A percentile compares a stretch with the other conserved stretches of the same genome.
phyloP scores from a whole-genome alignment of 2,113 vertebrate genomes.

The Parus major region DNA sequence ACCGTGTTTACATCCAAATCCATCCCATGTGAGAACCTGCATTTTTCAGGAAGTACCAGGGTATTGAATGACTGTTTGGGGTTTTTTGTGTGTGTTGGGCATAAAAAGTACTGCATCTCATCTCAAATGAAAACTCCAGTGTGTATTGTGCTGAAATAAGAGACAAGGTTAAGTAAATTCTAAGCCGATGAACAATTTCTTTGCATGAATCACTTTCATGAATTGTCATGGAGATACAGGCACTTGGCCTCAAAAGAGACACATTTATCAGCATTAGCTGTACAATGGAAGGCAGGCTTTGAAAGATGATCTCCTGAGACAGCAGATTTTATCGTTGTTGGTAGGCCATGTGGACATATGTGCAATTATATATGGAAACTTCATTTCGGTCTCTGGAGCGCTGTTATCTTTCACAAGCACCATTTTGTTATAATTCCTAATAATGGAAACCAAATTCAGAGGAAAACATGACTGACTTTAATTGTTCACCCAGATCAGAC shows the following conservation, averaged over 20 bases:
- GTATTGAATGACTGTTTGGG: neutral
- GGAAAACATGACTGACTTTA: neutral
- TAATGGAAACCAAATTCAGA: constrained; percentile 6
- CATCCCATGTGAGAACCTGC: neutral
- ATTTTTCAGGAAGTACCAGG: neutral
- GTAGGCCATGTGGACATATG: neutral
- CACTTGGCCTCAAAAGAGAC: neutral
- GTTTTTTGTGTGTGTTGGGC: neutral
- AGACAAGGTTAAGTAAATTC: constrained; percentile 44
- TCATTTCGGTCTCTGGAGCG: neutral
- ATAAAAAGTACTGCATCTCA: neutral
- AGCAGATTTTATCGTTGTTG: constrained; percentile 5
- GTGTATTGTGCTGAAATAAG: constrained; percentile 28
- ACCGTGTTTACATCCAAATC: neutral
- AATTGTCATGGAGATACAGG: constrained; percentile 43
- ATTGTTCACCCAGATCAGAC: neutral
- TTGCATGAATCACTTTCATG: constrained; percentile 45
- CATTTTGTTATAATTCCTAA: constrained; percentile 1
- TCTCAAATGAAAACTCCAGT: neutral
- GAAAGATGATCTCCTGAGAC: constrained; percentile 29
- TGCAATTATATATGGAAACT: constrained; percentile 32
- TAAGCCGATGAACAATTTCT: constrained; percentile 28
- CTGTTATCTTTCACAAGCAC: neutral
- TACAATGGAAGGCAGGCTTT: constrained; percentile 32
- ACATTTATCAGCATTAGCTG: constrained; percentile 14